phyloP scores from a whole-genome alignment of 2,113 vertebrate genomes.

The Nothoprocta perdicaria region DNA sequence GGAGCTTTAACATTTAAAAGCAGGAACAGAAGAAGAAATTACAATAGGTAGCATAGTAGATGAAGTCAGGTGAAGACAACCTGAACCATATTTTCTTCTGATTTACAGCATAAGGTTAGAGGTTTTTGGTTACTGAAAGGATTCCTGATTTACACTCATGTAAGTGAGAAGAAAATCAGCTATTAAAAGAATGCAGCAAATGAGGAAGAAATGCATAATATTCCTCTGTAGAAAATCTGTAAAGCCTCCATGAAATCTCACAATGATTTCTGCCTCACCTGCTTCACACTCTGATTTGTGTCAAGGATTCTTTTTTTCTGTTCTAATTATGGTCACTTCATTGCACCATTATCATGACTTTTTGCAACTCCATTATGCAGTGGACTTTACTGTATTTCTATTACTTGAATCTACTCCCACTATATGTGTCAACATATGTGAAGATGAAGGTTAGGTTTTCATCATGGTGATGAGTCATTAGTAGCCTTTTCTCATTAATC shows the following conservation, averaged over 20 bases:
- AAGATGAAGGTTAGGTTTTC: background rate
- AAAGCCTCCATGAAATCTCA: background rate
- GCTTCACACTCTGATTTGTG: background rate
- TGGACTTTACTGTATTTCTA: background rate
- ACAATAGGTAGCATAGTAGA: background rate
- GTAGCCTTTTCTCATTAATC: background rate
- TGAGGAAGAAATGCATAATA: background rate
- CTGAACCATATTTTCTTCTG: background rate
- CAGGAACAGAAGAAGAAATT: background rate
- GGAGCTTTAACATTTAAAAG: background rate
- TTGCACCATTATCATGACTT: rapidly evolving
- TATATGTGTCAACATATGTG: background rate
- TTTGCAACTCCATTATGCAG: background rate
- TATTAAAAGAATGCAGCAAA: background rate
- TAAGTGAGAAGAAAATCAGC: background rate
- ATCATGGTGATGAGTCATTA: background rate
- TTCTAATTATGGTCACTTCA: rapidly evolving
- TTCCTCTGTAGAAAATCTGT: background rate
- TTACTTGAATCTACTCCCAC: background rate
- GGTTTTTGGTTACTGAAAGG: background rate
- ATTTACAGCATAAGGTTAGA: background rate
- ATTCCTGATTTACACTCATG: background rate
- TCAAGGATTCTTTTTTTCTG: background rate
- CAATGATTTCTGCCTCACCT: background rate
- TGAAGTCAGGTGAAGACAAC: background rate